phyloP scores from a whole-genome alignment of 2,797 vertebrate genomes.

The Centropyge bicolor region DNA sequence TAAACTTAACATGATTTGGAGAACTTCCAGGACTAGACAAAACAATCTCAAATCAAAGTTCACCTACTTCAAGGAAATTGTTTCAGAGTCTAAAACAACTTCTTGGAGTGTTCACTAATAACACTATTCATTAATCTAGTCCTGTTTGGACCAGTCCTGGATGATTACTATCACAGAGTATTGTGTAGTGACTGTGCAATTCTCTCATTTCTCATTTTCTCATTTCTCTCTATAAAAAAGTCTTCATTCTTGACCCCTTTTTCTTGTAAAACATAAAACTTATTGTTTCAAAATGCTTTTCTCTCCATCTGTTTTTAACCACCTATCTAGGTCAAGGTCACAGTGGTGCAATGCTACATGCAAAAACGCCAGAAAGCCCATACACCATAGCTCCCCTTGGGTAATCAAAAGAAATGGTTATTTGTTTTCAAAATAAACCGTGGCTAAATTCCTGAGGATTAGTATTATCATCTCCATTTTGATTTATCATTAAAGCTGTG shows the following conservation, averaged over 20 bases:
- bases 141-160: not conserved
- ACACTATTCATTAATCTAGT: not conserved
- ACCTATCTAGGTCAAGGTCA: not conserved
- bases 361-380: not conserved
- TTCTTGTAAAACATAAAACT: constrained; percentile 1
- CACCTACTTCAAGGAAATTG: not conserved
- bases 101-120: not conserved
- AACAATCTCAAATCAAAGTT: not conserved
- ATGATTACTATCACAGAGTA: not conserved
- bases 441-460: too few species aligned
- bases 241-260: not conserved
- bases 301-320: not conserved
- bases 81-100: not conserved
- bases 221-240: too few species aligned
- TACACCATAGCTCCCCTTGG: not conserved
- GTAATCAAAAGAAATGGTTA: not conserved
- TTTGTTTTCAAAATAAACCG: too few species aligned
- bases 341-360: not conserved
- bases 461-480: too few species aligned
- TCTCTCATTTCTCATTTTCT: not conserved
- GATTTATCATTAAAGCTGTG: too few species aligned
- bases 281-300: not conserved
- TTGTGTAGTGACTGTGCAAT: not conserved
- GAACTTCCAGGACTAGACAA: too few species aligned
- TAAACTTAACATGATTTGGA: not conserved